phyloP scores from a whole-genome alignment of 2,888 invertebrate species.

The Stenchaetothrips biformis region DNA sequence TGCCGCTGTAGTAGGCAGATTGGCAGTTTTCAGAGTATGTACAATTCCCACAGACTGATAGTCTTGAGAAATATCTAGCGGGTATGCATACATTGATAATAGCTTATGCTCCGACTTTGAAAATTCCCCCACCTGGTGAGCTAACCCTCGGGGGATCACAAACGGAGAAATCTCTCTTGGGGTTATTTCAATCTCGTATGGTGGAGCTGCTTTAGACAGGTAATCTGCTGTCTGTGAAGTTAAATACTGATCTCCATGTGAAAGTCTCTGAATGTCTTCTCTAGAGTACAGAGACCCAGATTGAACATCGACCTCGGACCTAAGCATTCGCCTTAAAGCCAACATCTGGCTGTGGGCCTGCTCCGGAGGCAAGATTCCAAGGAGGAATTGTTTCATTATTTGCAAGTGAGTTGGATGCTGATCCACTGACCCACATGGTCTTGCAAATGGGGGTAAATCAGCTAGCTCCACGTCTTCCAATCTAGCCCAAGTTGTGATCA shows the following conservation, averaged over 20 bases:
- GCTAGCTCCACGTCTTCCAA: neutral
- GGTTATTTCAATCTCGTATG: neutral
- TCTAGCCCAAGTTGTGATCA: neutral
- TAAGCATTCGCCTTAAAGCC: neutral
- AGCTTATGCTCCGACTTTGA: no score
- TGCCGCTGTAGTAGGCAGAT: neutral
- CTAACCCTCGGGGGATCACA: no score
- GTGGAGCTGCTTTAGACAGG: neutral
- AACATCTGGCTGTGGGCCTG: neutral
- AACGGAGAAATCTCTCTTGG: no score
- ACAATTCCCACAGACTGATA: neutral
- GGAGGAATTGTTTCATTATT: neutral
- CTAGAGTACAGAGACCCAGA: no score
- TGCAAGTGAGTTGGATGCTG: neutral
- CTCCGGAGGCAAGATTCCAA: neutral
- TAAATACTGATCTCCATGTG: neutral
- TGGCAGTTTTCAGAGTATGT: neutral
- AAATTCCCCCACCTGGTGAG: no score
- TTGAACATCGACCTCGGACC: neutral
- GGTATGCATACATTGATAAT: no score
- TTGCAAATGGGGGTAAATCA: neutral
- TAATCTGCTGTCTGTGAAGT: neutral
- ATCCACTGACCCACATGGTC: neutral
- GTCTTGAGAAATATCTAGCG: no score
- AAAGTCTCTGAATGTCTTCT: neutral